Conservation (phyloP, 2,113 vertebrate genomes). For the Pituophis catenifer region DNA sequence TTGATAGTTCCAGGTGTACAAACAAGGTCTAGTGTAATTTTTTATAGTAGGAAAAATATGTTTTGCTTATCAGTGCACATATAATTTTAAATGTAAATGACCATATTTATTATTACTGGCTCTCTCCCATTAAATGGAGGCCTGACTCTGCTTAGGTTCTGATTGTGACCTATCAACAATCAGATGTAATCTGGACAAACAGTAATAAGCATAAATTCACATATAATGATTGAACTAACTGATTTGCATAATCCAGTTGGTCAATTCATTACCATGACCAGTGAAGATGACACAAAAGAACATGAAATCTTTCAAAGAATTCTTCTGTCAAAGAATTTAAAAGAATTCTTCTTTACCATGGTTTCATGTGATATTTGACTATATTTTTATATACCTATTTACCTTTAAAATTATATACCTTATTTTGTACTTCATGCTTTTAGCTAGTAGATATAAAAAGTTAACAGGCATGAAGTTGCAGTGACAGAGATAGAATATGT, state of each 20-base stretch:
- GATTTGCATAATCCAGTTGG: background rate
- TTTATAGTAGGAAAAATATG: background rate
- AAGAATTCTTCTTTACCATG: background rate
- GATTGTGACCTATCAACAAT: background rate
- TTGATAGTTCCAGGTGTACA: background rate
- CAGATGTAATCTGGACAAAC: background rate
- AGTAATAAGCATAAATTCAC: background rate
- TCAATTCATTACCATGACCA: background rate
- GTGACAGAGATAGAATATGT: background rate
- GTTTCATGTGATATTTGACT: background rate
- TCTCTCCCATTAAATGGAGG: background rate
- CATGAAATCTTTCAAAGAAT: background rate
- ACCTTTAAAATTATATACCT: background rate
- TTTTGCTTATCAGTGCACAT: background rate
- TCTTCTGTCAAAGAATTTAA: background rate
- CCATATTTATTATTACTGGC: background rate
- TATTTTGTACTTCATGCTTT: background rate
- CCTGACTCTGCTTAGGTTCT: background rate
- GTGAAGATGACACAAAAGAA: background rate
- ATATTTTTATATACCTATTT: background rate
- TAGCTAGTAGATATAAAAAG: background rate
- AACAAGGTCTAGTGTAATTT: too few species aligned
- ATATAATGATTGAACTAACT: background rate
- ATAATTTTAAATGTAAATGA: background rate
- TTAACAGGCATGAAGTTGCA: background rate